Evolutionary conservation across 2,113 vertebrate genomes (phyloP).

Genomic region (Erpornis zantholeuca): DNA sequence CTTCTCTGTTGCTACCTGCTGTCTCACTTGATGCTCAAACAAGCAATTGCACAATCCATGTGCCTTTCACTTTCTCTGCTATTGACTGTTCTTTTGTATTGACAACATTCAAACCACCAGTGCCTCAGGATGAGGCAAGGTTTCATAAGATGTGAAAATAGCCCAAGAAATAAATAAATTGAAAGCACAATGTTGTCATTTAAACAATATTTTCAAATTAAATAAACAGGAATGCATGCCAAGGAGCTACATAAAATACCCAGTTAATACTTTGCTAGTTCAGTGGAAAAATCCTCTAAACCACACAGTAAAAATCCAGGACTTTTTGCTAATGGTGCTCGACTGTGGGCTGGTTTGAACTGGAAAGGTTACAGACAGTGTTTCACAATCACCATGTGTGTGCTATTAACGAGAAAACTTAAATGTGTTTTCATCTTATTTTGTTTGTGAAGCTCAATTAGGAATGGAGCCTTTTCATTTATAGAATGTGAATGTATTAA

Average conservation of each 20-base stretch:
- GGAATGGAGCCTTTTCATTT: conserved; percentile 18
- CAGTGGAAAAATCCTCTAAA: conserved; percentile 51
- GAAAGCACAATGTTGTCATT: conserved; percentile 7
- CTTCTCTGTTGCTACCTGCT: neutral
- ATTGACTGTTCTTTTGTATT: neutral
- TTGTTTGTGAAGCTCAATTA: conserved; percentile 45
- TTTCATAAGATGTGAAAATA: conserved; percentile 45
- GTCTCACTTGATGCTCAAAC: neutral
- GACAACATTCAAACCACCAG: neutral
- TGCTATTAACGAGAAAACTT: conserved; percentile 13
- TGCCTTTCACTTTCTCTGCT: neutral
- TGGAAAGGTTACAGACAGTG: conserved; percentile 19
- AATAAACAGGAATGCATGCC: neutral
- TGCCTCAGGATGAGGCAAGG: neutral
- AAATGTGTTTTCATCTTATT: conserved; percentile 40
- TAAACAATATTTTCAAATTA: conserved; percentile 33
- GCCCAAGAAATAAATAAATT: neutral
- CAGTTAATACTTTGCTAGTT: neutral
- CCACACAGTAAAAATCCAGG: conserved; percentile 18
- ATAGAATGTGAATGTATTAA: neutral
- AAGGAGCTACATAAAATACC: conserved; percentile 8
- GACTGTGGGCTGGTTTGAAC: conserved; percentile 23
- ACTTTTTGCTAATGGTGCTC: neutral
- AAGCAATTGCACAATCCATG: neutral
- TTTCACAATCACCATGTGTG: conserved; percentile 54